Conservation (phyloP, 2,797 vertebrate species). For the Anniella stebbinsi region DNA sequence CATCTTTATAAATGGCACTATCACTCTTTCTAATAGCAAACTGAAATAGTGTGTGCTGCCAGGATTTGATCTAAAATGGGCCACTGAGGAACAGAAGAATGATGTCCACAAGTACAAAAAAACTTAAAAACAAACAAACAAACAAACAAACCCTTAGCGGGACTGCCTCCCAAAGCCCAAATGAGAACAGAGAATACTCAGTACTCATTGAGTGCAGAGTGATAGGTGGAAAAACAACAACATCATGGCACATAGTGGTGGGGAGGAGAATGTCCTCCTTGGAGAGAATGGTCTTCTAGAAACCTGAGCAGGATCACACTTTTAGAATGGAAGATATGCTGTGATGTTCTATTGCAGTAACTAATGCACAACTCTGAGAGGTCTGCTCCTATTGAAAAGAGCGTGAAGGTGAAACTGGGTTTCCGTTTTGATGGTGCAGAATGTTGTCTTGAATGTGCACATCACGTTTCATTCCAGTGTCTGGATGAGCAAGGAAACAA, state of each 20-base stretch:
- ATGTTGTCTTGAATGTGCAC: not conserved
- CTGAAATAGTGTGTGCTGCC: not conserved
- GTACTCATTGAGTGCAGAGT: not conserved
- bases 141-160: too few species aligned
- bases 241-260: not conserved
- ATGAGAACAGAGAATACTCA: not conserved
- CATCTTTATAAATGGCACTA: not conserved
- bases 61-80: not conserved
- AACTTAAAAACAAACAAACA: too few species aligned
- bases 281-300: not conserved
- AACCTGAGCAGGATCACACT: not conserved
- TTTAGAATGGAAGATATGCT: not conserved
- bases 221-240: not conserved
- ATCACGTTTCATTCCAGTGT: not conserved
- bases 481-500: too few species aligned
- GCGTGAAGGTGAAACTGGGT: too few species aligned
- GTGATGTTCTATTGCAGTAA: not conserved
- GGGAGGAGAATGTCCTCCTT: not conserved
- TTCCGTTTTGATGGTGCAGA: not conserved
- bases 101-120: too few species aligned
- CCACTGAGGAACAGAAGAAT: not conserved
- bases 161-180: too few species aligned
- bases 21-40: not conserved
- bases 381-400: not conserved
- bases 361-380: too few species aligned